A percentile compares a stretch with the other conserved stretches of the same genome.
Conservation (phyloP, 1,140 invertebrate species). For the Tetramorium alpestre region DNA sequence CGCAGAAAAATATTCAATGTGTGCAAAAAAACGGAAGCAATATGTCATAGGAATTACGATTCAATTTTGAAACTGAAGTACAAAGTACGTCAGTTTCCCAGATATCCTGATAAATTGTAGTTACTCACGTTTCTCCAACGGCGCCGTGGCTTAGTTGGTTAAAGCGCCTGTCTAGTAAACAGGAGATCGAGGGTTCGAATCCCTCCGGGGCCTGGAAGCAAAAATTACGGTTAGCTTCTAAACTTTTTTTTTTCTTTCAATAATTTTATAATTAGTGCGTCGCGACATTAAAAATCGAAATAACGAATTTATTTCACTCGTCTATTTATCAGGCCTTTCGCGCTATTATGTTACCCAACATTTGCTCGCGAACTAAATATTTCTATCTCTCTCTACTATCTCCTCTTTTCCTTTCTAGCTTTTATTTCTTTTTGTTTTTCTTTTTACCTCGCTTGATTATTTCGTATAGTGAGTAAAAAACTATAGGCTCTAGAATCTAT, state of each 20-base stretch:
- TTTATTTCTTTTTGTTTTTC: too few relatives aligned
- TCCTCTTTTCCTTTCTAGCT: too few relatives aligned
- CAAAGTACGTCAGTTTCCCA: not conserved
- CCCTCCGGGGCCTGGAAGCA: constrained; percentile 77
- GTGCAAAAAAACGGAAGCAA: not conserved
- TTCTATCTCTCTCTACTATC: too few relatives aligned
- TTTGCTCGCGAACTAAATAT: too few relatives aligned
- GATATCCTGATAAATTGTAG: not conserved
- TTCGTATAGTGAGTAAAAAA: too few relatives aligned
- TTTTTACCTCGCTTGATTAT: too few relatives aligned
- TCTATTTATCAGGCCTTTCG: not conserved
- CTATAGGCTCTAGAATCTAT: too few relatives aligned
- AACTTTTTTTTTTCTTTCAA: constrained; percentile 4
- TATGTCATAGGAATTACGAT: not conserved
- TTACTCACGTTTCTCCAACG: constrained; percentile 23
- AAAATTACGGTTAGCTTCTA: not conserved
- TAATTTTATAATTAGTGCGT: not conserved
- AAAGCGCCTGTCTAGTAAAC: constrained; percentile 88
- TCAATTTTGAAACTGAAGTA: not conserved
- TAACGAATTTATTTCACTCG: not conserved
- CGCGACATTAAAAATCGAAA: not conserved
- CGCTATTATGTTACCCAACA: too few relatives aligned
- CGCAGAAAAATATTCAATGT: not conserved
- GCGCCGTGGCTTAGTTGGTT: constrained; percentile 88
- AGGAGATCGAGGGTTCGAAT: constrained; percentile 85